A percentile compares a stretch with the other conserved stretches of the same genome.
These are phyloP conservation scores for Tetragonisca angustula DNA, from an alignment of 2,888 invertebrate species.

Conservation along the genomic window DNA sequence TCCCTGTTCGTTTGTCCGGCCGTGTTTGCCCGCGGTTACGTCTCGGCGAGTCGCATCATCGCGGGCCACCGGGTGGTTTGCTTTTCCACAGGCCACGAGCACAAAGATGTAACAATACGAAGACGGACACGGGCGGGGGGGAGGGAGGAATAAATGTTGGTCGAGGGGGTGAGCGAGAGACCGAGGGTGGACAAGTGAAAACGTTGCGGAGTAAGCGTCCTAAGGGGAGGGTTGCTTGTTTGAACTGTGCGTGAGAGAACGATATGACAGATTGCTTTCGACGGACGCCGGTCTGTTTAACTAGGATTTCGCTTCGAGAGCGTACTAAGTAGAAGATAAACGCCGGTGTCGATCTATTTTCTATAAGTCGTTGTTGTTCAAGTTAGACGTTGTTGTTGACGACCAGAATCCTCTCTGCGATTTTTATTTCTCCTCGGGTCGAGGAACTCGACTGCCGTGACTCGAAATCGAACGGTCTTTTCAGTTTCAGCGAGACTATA, in stretches of 20 bases:
- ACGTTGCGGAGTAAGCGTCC: neutral
- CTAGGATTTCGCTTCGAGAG: neutral
- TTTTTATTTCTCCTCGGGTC: neutral
- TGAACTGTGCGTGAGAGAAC: neutral
- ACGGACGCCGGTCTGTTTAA: conserved; percentile 6
- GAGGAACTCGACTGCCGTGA: too few relatives aligned
- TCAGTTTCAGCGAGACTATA: too few relatives aligned
- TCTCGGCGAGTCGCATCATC: conserved; percentile 11
- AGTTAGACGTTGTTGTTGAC: neutral
- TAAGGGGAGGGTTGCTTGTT: conserved; percentile 1
- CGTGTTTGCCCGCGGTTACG: conserved; percentile 4
- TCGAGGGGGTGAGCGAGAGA: too few relatives aligned
- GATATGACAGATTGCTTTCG: conserved; percentile 31
- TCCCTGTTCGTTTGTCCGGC: neutral
- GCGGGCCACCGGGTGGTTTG: conserved; percentile 34
- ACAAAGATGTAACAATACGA: conserved; percentile 29
- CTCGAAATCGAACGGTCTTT: too few relatives aligned
- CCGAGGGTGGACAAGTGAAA: neutral
- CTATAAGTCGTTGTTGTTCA: neutral
- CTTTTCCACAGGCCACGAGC: conserved; percentile 18
- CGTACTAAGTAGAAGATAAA: conserved; percentile 18
- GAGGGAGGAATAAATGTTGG: conserved; percentile 43
- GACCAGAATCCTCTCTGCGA: neutral
- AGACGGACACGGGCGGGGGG: neutral
- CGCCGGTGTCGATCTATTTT: conserved; percentile 2